A percentile compares a stretch with the other conserved stretches of the same genome.
Conservation (phyloP, 2,797 vertebrate species). For the Helarctos malayanus region DNA sequence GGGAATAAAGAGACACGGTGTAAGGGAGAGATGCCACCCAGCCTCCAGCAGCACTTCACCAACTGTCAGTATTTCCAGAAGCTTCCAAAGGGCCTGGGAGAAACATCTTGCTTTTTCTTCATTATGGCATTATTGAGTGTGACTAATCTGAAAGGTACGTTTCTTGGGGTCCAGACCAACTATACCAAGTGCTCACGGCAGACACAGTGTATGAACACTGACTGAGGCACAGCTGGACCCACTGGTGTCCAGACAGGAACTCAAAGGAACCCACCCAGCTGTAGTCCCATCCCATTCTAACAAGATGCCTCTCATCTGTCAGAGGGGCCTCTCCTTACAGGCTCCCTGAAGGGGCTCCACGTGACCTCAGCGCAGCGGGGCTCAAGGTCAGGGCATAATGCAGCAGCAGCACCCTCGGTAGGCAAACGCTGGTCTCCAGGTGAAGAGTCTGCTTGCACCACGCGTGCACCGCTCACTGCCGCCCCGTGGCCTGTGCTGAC, state of each 20-base stretch:
- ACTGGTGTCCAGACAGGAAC: not conserved
- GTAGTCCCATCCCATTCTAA: not conserved
- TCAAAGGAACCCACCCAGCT: not conserved
- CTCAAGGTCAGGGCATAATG: fast-evolving
- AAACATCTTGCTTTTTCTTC: not conserved
- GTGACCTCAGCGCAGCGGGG: not conserved
- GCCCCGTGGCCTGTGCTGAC: not conserved
- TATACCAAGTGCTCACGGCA: not conserved
- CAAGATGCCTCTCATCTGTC: not conserved
- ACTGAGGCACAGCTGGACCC: not conserved
- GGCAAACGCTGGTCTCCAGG: not conserved
- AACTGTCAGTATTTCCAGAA: not conserved
- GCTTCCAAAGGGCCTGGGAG: not conserved
- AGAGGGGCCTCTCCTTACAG: not conserved
- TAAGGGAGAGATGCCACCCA: not conserved
- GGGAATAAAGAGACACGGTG: not conserved
- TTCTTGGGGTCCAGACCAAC: not conserved
- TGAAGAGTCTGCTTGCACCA: not conserved
- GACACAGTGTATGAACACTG: fast-evolving
- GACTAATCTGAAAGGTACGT: not conserved
- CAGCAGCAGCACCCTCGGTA: not conserved
- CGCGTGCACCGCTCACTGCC: not conserved
- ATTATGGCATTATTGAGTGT: not conserved
- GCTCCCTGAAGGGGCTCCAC: not conserved
- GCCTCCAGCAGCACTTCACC: not conserved